Conservation (phyloP, 1,140 invertebrate genomes). For the Pseudomyrmex cubaensis region DNA sequence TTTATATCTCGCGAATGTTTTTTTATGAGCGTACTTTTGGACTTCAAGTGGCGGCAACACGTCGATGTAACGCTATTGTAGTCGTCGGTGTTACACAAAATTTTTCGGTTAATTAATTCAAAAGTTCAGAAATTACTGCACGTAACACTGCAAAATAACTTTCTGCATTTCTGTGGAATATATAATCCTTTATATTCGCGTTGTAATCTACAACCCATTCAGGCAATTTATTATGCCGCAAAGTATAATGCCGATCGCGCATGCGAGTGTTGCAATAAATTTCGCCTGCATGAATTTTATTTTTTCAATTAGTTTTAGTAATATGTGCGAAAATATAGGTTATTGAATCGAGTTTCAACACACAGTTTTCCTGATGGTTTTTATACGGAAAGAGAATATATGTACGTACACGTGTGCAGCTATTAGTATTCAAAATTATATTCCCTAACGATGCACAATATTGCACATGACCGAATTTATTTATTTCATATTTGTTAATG, state of each 20-base stretch:
- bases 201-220: neutral
- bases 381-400: neutral
- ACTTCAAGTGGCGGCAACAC: neutral
- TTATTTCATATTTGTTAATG: conserved; percentile 26
- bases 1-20: conserved; percentile 4
- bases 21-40: neutral
- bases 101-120: conserved; percentile 12
- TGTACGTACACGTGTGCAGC: neutral
- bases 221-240: neutral
- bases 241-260: neutral
- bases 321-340: neutral
- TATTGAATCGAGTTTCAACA: conserved; percentile 32
- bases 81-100: neutral
- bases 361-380: neutral
- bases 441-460: neutral
- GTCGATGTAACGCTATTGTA: neutral
- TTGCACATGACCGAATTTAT: neutral
- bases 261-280: neutral
- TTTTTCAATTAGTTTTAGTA: conserved; percentile 34
- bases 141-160: neutral
- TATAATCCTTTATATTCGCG: conserved; percentile 12
- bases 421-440: conserved; percentile 33
- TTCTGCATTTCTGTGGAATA: neutral
- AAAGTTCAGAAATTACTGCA: conserved; percentile 10
- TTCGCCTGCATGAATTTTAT: conserved; percentile 15